phyloP scores from a whole-genome alignment of 2,888 invertebrate genomes.

The Marasmarcha lunaedactyla region DNA sequence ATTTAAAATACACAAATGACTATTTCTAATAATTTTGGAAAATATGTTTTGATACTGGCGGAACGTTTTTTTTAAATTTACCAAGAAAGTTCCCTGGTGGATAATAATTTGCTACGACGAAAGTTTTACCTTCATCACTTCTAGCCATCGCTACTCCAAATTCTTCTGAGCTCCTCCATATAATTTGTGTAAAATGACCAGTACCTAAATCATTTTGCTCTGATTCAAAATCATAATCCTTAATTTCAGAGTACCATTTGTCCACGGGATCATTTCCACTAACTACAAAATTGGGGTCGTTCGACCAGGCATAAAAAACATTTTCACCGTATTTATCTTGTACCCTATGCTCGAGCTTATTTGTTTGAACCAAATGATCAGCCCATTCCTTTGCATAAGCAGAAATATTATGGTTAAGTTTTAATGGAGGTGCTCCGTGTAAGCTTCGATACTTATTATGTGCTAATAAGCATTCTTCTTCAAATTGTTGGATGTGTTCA shows the following conservation, averaged over 20 bases:
- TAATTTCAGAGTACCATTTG: conserved; percentile 84
- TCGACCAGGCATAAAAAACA: conserved; percentile 81
- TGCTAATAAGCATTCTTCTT: conserved; percentile 77
- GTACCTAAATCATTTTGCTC: conserved; percentile 75
- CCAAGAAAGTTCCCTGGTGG: conserved; percentile 91
- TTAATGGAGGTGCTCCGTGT: conserved; percentile 78
- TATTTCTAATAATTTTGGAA: no score
- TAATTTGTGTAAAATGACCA: conserved; percentile 89
- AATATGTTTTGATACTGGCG: no score
- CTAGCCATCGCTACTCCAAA: conserved; percentile 82
- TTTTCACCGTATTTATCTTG: conserved; percentile 88
- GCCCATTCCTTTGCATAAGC: conserved; percentile 81
- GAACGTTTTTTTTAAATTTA: conserved; percentile 80
- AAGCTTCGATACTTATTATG: conserved; percentile 79
- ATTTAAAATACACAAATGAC: no score
- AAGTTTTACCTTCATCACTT: conserved; percentile 79
- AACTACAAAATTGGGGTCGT: conserved; percentile 75
- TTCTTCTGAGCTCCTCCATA: conserved; percentile 82
- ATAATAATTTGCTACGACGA: conserved; percentile 90
- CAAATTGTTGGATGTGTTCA: conserved; percentile 43
- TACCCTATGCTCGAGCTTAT: conserved; percentile 75
- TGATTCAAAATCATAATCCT: conserved; percentile 73
- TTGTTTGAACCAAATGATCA: conserved; percentile 56
- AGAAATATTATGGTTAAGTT: conserved; percentile 73
- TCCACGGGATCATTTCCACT: conserved; percentile 80